Conservation (phyloP, 30 jellyfish, hydroid and myxozoan genomes). For the Aurelia aurita region DNA sequence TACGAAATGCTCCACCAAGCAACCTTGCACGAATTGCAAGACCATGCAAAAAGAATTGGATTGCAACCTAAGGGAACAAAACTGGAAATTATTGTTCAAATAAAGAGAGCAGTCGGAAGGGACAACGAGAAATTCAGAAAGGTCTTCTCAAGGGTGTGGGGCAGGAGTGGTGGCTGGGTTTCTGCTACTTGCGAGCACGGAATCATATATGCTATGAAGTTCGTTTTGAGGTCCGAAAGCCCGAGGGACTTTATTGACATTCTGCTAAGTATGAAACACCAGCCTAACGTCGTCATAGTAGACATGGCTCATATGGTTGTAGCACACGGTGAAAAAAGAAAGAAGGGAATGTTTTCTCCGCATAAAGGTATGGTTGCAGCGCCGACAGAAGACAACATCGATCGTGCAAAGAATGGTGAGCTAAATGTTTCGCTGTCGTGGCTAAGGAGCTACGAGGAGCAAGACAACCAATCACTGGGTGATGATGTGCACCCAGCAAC, state of each 20-base stretch:
- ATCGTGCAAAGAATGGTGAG: conserved; percentile 7
- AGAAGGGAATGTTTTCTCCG: conserved; percentile 30
- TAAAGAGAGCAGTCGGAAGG: conserved; percentile 4
- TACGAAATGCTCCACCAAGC: conserved; percentile 10
- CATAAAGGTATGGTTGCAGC: conserved; percentile 45
- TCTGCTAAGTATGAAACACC: conserved; percentile 17
- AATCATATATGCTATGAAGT: conserved; percentile 24
- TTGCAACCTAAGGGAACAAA: conserved; percentile 33
- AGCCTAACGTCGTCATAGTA: conserved; percentile 36
- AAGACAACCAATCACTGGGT: not conserved
- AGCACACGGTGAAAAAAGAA: conserved; percentile 22
- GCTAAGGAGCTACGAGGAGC: too few species aligned
- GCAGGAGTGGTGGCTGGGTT: conserved; percentile 69
- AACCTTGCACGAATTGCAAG: not conserved
- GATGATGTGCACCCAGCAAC: conserved; percentile 13
- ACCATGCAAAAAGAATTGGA: conserved; percentile 24
- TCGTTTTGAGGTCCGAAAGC: conserved; percentile 49
- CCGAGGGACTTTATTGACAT: conserved; percentile 51
- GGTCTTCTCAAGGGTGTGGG: conserved; percentile 32
- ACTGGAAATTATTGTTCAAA: conserved; percentile 30
- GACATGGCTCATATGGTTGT: conserved; percentile 70
- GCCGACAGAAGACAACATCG: conserved; percentile 8
- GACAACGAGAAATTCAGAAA: conserved; percentile 24
- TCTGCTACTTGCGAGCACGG: conserved; percentile 47
- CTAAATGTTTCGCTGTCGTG: conserved; percentile 45